phyloP scores from a whole-genome alignment of 2,113 vertebrate genomes.

The Lepus timidus region DNA sequence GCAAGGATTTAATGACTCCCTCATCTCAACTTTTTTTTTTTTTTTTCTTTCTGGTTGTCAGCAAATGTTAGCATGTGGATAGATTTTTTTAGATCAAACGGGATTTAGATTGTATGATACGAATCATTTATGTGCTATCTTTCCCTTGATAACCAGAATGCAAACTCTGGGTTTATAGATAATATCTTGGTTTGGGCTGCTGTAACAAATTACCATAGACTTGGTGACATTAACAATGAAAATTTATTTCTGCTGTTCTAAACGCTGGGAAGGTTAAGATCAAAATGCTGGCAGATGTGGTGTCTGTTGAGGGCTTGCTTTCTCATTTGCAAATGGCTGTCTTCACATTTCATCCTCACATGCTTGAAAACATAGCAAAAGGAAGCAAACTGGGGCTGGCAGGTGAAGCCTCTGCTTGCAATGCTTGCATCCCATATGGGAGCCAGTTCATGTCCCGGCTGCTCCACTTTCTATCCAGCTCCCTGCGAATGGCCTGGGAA shows the following conservation, averaged over 20 bases:
- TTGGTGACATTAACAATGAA: neutral
- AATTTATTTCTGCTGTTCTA: neutral
- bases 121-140: neutral
- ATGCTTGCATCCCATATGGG: neutral
- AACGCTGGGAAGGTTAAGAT: too few relatives aligned
- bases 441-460: too few relatives aligned
- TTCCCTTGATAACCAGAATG: slow-evolving; percentile 13
- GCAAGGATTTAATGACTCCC: slow-evolving; percentile 36
- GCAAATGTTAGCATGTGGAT: slow-evolving; percentile 30
- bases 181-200: neutral
- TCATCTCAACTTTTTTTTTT: slow-evolving; percentile 44
- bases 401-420: neutral
- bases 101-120: slow-evolving; percentile 12
- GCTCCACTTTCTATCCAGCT: too few relatives aligned
- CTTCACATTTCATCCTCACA: neutral
- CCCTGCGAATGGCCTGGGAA: too few relatives aligned
- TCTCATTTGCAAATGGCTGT: too few relatives aligned
- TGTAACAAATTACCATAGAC: neutral
- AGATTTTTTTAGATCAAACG: slow-evolving; percentile 32
- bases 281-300: too few relatives aligned
- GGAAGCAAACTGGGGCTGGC: neutral
- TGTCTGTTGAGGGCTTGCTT: neutral
- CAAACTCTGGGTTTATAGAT: neutral
- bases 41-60: slow-evolving; percentile 13
- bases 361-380: neutral